Percentiles rank a stretch among this genome's conserved stretches.
Conservation (phyloP, 1,140 invertebrate genomes). For the Heliconius melpomene region DNA sequence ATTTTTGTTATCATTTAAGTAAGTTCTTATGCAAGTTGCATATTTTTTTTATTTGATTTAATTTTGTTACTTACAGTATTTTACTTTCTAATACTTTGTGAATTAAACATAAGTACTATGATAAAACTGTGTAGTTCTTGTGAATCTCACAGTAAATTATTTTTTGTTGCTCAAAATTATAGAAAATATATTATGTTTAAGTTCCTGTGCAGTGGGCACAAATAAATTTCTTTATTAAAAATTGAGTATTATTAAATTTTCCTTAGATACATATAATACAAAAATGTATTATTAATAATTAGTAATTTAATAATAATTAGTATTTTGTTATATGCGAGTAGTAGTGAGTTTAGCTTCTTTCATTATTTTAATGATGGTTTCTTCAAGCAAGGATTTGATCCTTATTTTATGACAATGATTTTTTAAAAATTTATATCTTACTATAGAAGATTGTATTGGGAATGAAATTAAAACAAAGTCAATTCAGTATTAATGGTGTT, state of each 20-base stretch:
- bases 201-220: background rate
- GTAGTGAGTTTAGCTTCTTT: too few species aligned
- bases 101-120: background rate
- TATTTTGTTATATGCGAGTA: too few species aligned
- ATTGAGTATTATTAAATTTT: background rate
- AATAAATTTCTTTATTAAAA: background rate
- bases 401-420: background rate
- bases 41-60: constrained; percentile 45
- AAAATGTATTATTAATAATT: too few species aligned
- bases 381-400: too few species aligned
- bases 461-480: constrained; percentile 17
- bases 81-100: background rate
- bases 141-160: background rate
- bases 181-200: background rate
- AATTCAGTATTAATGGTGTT: constrained; percentile 18
- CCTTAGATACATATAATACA: background rate
- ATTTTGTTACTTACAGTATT: background rate
- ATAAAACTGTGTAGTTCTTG: background rate
- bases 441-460: background rate
- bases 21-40: constrained; percentile 54
- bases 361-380: too few species aligned
- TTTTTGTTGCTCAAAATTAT: background rate
- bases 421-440: background rate
- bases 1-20: constrained; percentile 65
- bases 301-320: too few species aligned